These are phyloP conservation scores for Oscheius sp. DNA, from an alignment of 2,888 invertebrate genomes.

Conservation along the genomic window DNA sequence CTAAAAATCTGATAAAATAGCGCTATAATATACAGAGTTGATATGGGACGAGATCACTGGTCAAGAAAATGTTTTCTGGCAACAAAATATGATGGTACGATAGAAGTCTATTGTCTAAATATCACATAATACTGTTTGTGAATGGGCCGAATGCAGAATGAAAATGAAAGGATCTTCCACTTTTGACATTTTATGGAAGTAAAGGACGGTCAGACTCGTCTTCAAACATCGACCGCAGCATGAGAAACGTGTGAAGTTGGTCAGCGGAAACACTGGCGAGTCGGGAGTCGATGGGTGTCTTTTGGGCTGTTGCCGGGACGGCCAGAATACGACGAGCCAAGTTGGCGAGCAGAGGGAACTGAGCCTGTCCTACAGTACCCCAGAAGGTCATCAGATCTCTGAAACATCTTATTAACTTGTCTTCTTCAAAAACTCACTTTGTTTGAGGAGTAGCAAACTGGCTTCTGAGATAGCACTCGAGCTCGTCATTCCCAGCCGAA, in stretches of 20 bases:
- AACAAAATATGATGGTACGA: neutral
- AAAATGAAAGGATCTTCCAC: neutral
- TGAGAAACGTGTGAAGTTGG: slow-evolving; percentile 54
- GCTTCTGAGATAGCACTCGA: slow-evolving; percentile 58
- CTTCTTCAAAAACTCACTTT: slow-evolving; percentile 40
- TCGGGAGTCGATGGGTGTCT: slow-evolving; percentile 44
- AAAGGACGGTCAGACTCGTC: slow-evolving; percentile 43
- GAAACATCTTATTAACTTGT: slow-evolving; percentile 2
- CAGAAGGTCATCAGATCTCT: slow-evolving; percentile 68
- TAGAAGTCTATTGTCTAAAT: slow-evolving; percentile 24
- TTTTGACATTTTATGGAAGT: slow-evolving; percentile 9
- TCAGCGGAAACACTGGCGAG: slow-evolving; percentile 49
- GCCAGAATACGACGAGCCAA: slow-evolving; percentile 61
- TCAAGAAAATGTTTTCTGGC: neutral
- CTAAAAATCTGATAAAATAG: slow-evolving; percentile 3
- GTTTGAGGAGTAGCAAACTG: slow-evolving; percentile 50
- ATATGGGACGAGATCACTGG: slow-evolving; percentile 32
- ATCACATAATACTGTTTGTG: neutral
- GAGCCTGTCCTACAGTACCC: slow-evolving; percentile 60
- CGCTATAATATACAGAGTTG: slow-evolving; percentile 6
- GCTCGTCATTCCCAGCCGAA: slow-evolving; percentile 63
- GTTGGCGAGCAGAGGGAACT: slow-evolving; percentile 61
- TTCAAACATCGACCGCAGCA: slow-evolving; percentile 55
- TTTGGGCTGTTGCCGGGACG: slow-evolving; percentile 51
- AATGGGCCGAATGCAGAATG: slow-evolving; percentile 5